These are phyloP conservation scores for Calyptommatus sinebrachiatus DNA, from an alignment of 2,113 vertebrate genomes.

Conservation along the genomic window DNA sequence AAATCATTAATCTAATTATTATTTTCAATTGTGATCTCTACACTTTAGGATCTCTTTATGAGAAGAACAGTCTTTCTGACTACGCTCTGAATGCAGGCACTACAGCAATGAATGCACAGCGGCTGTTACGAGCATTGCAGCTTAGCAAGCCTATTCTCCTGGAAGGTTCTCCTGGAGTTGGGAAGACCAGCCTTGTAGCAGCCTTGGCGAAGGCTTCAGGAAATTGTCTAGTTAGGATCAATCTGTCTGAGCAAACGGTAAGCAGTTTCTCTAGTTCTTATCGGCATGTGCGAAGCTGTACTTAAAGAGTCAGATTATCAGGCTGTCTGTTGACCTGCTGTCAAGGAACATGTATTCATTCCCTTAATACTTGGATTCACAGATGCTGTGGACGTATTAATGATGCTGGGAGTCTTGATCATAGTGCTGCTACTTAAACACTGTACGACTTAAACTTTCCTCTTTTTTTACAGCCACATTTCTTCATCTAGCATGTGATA, in stretches of 20 bases:
- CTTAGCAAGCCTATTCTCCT: slow-evolving; percentile 89
- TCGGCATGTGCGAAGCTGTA: not conserved
- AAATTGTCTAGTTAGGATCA: slow-evolving; percentile 91
- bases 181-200: slow-evolving; percentile 93
- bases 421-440: not conserved
- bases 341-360: not conserved
- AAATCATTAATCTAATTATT: not conserved
- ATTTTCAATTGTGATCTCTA: slow-evolving; percentile 20
- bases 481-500: not conserved
- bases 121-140: slow-evolving; percentile 88
- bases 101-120: slow-evolving; percentile 90
- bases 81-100: slow-evolving; percentile 91
- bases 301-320: not conserved
- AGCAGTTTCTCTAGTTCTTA: not conserved
- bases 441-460: not conserved
- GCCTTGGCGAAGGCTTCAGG: slow-evolving; percentile 93
- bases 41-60: slow-evolving; percentile 74
- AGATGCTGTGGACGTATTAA: not conserved
- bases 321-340: not conserved
- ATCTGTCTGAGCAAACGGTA: slow-evolving; percentile 97
- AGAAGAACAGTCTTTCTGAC: slow-evolving; percentile 72
- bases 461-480: not conserved
- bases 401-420: not conserved
- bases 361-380: not conserved
- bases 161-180: slow-evolving; percentile 95